Conservation (phyloP, 2,113 vertebrate genomes). For the Pongo abelii region DNA sequence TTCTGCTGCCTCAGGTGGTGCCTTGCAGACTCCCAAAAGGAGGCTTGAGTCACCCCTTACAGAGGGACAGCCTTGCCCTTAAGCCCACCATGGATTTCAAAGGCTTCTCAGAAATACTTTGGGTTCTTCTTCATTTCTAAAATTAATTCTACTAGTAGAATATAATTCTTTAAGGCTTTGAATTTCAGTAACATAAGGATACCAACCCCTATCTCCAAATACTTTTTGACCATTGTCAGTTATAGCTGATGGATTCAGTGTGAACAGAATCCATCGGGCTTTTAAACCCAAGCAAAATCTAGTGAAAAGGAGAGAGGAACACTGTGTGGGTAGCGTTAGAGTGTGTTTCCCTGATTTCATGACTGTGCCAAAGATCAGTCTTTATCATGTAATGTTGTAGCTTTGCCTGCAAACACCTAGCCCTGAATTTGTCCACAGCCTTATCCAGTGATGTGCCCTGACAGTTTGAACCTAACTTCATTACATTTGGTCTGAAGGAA, state of each 20-base stretch:
- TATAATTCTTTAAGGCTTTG: neutral
- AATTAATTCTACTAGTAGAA: neutral
- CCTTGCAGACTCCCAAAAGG: neutral
- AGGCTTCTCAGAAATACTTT: neutral
- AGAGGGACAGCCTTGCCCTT: neutral
- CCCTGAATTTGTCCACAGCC: neutral
- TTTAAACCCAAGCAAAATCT: neutral
- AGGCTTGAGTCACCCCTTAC: neutral
- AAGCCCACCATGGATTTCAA: neutral
- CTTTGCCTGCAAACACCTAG: neutral
- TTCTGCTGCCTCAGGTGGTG: neutral
- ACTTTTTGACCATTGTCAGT: neutral
- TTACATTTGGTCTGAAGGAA: neutral
- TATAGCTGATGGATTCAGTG: neutral
- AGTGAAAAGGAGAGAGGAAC: neutral
- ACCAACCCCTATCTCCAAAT: neutral
- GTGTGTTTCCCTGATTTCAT: neutral
- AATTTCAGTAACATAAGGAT: neutral
- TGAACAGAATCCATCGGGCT: neutral
- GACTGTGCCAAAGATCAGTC: neutral
- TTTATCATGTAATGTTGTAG: fast-evolving
- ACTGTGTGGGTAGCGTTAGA: fast-evolving
- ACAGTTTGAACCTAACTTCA: neutral
- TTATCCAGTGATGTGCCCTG: neutral
- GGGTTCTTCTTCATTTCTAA: neutral